A percentile compares a stretch with the other conserved stretches of the same genome.
Conservation (phyloP, 2,797 vertebrate species). For the Yasuhikotakia modesta region DNA sequence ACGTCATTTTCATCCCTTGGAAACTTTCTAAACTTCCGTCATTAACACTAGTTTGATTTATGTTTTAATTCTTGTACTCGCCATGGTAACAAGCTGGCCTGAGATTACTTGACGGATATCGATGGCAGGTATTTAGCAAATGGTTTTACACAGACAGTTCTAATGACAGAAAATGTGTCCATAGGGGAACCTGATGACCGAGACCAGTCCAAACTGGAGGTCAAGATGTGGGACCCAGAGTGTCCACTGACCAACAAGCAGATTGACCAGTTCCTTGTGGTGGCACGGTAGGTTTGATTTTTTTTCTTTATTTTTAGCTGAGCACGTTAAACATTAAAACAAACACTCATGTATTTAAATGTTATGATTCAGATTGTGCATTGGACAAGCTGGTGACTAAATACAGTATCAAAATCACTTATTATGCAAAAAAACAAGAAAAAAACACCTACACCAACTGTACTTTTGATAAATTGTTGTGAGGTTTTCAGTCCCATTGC, state of each 20-base stretch:
- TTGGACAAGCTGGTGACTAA: no score
- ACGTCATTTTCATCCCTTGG: constrained; percentile 24
- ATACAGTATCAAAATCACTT: no score
- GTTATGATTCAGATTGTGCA: no score
- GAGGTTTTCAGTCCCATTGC: no score
- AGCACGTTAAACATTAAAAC: neutral
- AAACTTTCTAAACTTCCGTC: constrained; percentile 32
- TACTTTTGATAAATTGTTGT: no score
- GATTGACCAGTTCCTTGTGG: constrained; percentile 98
- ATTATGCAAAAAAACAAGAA: no score
- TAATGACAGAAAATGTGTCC: constrained; percentile 19
- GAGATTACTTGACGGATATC: constrained; percentile 22
- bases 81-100: constrained; percentile 26
- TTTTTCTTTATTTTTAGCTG: neutral
- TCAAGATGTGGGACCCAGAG: constrained; percentile 97
- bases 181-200: constrained; percentile 90
- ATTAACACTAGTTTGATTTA: constrained; percentile 38
- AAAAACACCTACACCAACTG: no score
- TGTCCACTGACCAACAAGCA: constrained; percentile 94
- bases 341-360: no score
- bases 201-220: constrained; percentile 95
- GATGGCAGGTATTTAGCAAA: neutral
- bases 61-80: constrained; percentile 20
- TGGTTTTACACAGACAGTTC: constrained; percentile 9
- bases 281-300: constrained; percentile 85